Percentiles rank a stretch among this genome's conserved stretches.
Conservation (phyloP, 2,797 vertebrate species). For the Anguilla pacifica region DNA sequence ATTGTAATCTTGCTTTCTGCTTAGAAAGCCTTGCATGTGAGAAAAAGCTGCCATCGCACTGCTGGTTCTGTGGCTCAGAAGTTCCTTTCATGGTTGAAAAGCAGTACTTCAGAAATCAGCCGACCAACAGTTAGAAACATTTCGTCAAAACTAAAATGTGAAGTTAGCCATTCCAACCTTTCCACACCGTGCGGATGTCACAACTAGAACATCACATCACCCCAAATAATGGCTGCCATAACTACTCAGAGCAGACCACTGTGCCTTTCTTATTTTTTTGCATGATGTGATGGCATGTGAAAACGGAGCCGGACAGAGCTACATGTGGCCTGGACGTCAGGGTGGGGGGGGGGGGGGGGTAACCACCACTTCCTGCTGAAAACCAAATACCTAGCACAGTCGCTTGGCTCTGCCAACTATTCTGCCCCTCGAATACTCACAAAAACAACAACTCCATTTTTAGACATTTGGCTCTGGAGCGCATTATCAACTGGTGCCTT, state of each 20-base stretch:
- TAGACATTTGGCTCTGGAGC: not conserved
- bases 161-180: not conserved
- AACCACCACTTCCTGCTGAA: slow-evolving; percentile 45
- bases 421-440: slow-evolving; percentile 24
- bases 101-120: not conserved
- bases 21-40: not conserved
- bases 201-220: not conserved
- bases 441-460: slow-evolving; percentile 35
- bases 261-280: not conserved
- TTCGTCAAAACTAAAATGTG: not conserved
- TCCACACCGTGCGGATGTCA: not conserved
- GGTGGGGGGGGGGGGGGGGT: slow-evolving; percentile 15
- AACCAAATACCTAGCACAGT: slow-evolving; percentile 11
- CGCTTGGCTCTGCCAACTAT: slow-evolving; percentile 32
- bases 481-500: not conserved
- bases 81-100: not conserved
- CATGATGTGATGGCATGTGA: not conserved
- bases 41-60: not conserved
- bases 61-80: not conserved
- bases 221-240: not conserved
- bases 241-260: not conserved
- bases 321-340: not conserved
- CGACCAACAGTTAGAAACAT: not conserved
- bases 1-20: not conserved
- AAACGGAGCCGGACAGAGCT: not conserved